These are phyloP conservation scores for Neodiprion pinetum DNA, from an alignment of 1,140 invertebrate species.

Conservation along the genomic window DNA sequence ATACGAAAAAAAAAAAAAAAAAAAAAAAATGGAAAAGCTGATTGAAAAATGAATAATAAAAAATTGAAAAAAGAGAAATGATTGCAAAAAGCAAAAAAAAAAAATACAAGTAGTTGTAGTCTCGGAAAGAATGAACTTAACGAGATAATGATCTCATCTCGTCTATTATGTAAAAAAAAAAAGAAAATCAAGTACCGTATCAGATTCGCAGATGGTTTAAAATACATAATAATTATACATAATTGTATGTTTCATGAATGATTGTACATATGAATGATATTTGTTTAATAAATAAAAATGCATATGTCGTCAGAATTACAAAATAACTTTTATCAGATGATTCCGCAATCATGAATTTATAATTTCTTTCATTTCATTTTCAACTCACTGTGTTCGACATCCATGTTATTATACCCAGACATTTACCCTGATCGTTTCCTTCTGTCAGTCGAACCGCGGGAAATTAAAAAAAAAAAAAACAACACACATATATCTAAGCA, in stretches of 20 bases:
- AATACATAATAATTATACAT: slow-evolving; percentile 4
- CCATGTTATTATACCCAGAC: too few species aligned
- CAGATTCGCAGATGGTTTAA: neutral
- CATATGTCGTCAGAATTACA: slow-evolving; percentile 3
- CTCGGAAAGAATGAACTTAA: neutral
- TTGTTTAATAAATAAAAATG: slow-evolving; percentile 5
- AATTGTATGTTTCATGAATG: slow-evolving; percentile 7
- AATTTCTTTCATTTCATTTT: too few species aligned
- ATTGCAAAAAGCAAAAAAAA: neutral
- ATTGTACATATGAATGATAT: slow-evolving; percentile 14
- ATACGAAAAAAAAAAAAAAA: neutral
- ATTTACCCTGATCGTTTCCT: too few species aligned
- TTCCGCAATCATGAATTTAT: neutral
- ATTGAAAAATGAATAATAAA: neutral
- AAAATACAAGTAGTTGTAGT: neutral
- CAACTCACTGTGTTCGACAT: too few species aligned
- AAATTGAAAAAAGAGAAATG: neutral
- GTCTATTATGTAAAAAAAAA: neutral
- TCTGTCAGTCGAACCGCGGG: too few species aligned
- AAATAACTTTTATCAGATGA: neutral
- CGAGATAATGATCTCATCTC: neutral
- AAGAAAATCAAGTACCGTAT: neutral
- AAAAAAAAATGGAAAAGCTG: neutral
- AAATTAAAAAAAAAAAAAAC: too few species aligned
- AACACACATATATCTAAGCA: too few species aligned